Percentiles rank a stretch among this genome's conserved stretches.
These are phyloP conservation scores for Geotrypetes seraphini DNA, from an alignment of 2,797 vertebrate genomes.

Conservation along the genomic window DNA sequence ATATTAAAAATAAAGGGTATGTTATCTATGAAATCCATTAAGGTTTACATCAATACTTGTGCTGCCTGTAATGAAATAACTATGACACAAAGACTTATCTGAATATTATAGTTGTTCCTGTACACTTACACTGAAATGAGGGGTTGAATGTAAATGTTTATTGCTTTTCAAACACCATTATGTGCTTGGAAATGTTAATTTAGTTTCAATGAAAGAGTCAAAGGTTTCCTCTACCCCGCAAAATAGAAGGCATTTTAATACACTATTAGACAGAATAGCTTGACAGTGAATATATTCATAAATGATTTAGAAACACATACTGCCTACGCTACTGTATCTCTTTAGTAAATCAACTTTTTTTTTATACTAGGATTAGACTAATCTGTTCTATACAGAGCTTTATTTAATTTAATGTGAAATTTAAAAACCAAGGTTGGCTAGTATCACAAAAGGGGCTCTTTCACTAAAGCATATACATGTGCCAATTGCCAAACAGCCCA, in stretches of 20 bases:
- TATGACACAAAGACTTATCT: slow-evolving; percentile 30
- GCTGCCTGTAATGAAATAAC: slow-evolving; percentile 22
- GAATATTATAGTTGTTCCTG: slow-evolving; percentile 28
- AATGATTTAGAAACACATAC: slow-evolving; percentile 65
- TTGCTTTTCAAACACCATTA: slow-evolving; percentile 61
- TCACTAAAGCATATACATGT: too few species aligned
- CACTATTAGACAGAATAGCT: slow-evolving; percentile 41
- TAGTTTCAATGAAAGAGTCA: slow-evolving; percentile 58
- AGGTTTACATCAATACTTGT: too few species aligned
- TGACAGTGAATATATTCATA: slow-evolving; percentile 58
- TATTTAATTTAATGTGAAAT: too few species aligned
- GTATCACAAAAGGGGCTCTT: too few species aligned
- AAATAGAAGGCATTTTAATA: slow-evolving; percentile 46
- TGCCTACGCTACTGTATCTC: slow-evolving; percentile 37
- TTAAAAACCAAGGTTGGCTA: too few species aligned
- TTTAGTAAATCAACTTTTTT: slow-evolving; percentile 70
- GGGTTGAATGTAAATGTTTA: slow-evolving; percentile 67
- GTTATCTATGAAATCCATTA: too few species aligned
- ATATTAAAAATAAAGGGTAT: neutral
- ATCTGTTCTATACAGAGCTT: slow-evolving; percentile 51
- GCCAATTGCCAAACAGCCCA: too few species aligned
- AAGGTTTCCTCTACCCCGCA: slow-evolving; percentile 51
- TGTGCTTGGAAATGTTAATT: slow-evolving; percentile 71
- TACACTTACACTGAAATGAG: slow-evolving; percentile 49
- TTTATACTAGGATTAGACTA: slow-evolving; percentile 48